phyloP scores from a whole-genome alignment of 2,797 vertebrate species.

The Ceyx erithaca region DNA sequence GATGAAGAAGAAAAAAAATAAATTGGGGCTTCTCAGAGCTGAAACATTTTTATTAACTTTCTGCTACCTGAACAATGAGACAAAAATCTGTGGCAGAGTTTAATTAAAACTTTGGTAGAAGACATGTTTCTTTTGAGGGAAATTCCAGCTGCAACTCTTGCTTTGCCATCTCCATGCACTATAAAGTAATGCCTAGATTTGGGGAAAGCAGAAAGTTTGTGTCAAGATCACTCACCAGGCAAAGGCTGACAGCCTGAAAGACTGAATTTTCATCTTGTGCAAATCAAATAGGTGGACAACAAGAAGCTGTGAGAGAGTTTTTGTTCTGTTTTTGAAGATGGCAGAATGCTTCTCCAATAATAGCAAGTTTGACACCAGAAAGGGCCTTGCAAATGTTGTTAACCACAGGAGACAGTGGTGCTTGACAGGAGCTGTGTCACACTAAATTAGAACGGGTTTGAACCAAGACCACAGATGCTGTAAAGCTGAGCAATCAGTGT shows the following conservation, averaged over 20 bases:
- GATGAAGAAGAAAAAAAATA: background rate
- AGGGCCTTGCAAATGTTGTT: background rate
- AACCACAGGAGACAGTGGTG: background rate
- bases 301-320: background rate
- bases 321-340: background rate
- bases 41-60: background rate
- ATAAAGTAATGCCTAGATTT: background rate
- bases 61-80: background rate
- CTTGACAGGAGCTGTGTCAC: background rate
- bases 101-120: background rate
- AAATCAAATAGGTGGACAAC: background rate
- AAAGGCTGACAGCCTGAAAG: background rate
- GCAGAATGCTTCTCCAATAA: background rate
- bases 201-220: background rate
- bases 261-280: background rate
- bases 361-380: background rate
- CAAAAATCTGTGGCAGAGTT: background rate
- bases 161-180: background rate
- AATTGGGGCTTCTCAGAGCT: accelerated
- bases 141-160: background rate
- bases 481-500: background rate
- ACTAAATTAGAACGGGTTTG: background rate
- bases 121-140: background rate
- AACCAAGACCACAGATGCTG: background rate
- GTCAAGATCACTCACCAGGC: background rate